phyloP scores from a whole-genome alignment of 1,140 invertebrate genomes.

The Grapholita molesta region DNA sequence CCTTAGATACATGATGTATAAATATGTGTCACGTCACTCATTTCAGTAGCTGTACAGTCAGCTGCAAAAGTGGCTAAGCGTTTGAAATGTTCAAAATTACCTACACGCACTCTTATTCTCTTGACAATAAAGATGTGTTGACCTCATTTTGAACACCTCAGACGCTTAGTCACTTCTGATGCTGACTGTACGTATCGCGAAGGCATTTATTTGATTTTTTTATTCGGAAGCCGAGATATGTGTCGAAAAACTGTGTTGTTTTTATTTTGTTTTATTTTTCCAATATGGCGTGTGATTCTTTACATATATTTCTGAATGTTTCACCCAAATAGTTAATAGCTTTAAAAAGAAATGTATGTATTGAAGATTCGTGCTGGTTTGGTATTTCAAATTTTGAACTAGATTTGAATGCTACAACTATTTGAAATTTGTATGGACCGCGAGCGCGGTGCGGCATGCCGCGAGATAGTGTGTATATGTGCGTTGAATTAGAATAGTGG shows the following conservation, averaged over 20 bases:
- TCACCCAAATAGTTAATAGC: slow-evolving; percentile 18
- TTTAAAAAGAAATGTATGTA: slow-evolving; percentile 8
- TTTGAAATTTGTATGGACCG: slow-evolving; percentile 17
- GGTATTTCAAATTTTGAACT: not conserved
- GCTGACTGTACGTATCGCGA: not conserved
- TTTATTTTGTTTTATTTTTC: not conserved
- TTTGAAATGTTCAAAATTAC: too few relatives aligned
- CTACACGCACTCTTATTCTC: too few relatives aligned
- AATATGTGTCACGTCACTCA: not conserved
- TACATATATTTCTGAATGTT: slow-evolving; percentile 2
- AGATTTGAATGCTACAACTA: not conserved
- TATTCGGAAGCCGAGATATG: not conserved
- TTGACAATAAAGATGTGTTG: too few relatives aligned
- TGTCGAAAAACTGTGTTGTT: slow-evolving; percentile 3
- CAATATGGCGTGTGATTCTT: not conserved
- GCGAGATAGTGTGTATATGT: slow-evolving; percentile 36
- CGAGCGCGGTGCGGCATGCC: slow-evolving; percentile 12
- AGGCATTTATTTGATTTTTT: not conserved
- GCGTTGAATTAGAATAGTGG: slow-evolving; percentile 40
- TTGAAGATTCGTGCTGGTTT: not conserved
- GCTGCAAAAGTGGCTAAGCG: too few relatives aligned
- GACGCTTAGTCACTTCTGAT: too few relatives aligned
- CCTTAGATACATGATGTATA: not conserved
- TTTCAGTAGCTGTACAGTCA: not conserved
- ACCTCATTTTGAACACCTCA: too few relatives aligned